These are phyloP conservation scores for Fukomys damarensis DNA, from an alignment of 2,113 vertebrate genomes.

Conservation along the genomic window DNA sequence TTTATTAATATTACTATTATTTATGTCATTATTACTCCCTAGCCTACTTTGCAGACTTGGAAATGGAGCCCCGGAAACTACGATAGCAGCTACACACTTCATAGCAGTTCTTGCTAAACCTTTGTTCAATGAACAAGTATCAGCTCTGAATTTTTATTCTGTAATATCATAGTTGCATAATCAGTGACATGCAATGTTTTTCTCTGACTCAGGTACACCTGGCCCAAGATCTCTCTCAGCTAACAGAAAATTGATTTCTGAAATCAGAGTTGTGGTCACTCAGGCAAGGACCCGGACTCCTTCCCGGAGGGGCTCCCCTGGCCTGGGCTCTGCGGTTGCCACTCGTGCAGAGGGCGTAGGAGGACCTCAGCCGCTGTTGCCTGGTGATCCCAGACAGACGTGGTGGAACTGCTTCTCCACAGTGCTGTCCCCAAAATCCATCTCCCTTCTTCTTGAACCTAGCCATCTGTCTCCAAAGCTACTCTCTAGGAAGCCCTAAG, in stretches of 20 bases:
- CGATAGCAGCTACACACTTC: background rate
- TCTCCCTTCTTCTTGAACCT: too few species aligned
- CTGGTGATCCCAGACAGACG: background rate
- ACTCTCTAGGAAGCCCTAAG: background rate
- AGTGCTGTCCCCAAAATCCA: accelerated
- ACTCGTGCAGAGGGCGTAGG: background rate
- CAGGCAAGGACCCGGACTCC: accelerated
- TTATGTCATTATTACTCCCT: background rate
- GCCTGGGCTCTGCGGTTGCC: background rate
- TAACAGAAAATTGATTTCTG: background rate
- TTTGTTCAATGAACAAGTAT: background rate
- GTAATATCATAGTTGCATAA: background rate
- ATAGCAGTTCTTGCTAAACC: background rate
- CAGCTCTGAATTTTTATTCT: background rate
- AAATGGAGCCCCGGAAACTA: background rate
- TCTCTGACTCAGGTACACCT: background rate
- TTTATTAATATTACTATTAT: background rate
- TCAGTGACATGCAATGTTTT: background rate
- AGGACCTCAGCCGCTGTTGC: accelerated
- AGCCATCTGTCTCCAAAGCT: background rate
- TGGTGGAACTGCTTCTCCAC: background rate
- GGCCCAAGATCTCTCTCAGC: background rate
- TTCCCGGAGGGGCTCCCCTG: background rate
- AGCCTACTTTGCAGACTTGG: background rate
- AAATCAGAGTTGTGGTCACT: background rate